phyloP scores from a whole-genome alignment of 2,797 vertebrate genomes.

The Chaetodon trifasciatus region DNA sequence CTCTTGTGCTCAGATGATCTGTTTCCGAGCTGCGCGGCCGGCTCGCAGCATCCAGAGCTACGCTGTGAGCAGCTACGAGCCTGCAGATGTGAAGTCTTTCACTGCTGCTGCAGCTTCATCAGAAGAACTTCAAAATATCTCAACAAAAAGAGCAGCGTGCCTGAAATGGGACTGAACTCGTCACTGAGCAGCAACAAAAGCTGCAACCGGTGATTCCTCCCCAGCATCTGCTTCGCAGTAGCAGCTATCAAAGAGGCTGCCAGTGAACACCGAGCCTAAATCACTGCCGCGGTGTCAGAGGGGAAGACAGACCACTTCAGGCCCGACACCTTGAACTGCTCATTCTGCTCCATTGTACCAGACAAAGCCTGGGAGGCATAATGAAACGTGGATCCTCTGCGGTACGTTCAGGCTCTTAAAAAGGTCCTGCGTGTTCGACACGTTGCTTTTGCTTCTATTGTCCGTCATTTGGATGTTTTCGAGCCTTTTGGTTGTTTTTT shows the following conservation, averaged over 20 bases:
- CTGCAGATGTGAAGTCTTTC: background rate
- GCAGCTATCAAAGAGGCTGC: slow-evolving; percentile 38
- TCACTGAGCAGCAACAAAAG: slow-evolving; percentile 21
- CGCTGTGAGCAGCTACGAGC: slow-evolving; percentile 10
- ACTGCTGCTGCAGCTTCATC: background rate
- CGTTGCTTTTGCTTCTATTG: background rate
- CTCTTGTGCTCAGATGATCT: slow-evolving; percentile 1
- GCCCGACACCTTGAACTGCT: slow-evolving; percentile 24
- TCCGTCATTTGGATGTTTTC: background rate
- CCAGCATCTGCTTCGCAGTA: slow-evolving; percentile 43
- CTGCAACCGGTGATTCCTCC: background rate
- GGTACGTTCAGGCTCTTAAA: background rate
- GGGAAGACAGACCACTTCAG: slow-evolving; percentile 18
- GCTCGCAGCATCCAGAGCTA: background rate
- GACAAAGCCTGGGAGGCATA: background rate
- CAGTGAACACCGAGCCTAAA: slow-evolving; percentile 23
- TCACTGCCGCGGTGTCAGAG: slow-evolving; percentile 33
- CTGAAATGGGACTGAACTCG: background rate
- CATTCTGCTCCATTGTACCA: background rate
- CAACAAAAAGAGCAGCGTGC: background rate
- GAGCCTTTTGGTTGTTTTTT: background rate
- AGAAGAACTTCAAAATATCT: background rate
- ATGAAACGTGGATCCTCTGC: background rate
- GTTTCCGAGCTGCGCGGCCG: background rate
- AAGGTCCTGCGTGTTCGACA: background rate